Percentiles rank a stretch among this genome's conserved stretches.
Conservation (phyloP, 64 coral and sea anemone genomes). For the Acropora yongei region DNA sequence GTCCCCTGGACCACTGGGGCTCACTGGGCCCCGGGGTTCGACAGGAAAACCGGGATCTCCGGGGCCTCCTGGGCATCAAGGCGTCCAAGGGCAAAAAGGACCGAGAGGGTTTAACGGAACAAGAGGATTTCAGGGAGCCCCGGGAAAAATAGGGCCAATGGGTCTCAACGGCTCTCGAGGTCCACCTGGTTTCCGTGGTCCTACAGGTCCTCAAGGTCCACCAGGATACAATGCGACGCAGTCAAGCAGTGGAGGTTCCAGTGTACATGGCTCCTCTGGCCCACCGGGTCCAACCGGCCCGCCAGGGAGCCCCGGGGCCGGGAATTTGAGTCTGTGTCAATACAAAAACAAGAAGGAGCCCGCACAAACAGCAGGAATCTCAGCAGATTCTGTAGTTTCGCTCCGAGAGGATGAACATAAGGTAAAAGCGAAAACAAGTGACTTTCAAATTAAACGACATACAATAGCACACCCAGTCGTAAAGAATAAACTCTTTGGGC, state of each 20-base stretch:
- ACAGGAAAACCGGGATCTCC: not conserved
- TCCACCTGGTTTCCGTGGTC: not conserved
- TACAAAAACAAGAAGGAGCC: constrained; percentile 32
- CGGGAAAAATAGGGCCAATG: not conserved
- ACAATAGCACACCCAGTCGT: too few species aligned
- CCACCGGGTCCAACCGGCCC: constrained; percentile 32
- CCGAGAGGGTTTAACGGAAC: constrained; percentile 22
- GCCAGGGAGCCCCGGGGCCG: constrained; percentile 9
- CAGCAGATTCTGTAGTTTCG: not conserved
- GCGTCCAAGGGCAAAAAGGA: not conserved
- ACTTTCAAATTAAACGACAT: too few species aligned
- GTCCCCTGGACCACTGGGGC: not conserved
- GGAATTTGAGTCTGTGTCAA: constrained; percentile 18
- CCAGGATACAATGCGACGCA: not conserved
- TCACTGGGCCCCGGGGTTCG: not conserved
- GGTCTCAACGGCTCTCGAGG: constrained; percentile 21
- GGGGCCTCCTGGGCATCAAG: constrained; percentile 12
- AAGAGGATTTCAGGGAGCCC: constrained; percentile 20
- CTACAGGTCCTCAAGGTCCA: constrained; percentile 21
- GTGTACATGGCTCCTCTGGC: not conserved
- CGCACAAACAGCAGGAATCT: not conserved
- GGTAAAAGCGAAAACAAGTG: not conserved
- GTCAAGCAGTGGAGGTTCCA: not conserved
- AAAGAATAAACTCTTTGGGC: too few species aligned
- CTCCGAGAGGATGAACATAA: constrained; percentile 37